These are phyloP conservation scores for Zaprionus lachaisei DNA, from an alignment of 1,140 invertebrate genomes.

Conservation along the genomic window DNA sequence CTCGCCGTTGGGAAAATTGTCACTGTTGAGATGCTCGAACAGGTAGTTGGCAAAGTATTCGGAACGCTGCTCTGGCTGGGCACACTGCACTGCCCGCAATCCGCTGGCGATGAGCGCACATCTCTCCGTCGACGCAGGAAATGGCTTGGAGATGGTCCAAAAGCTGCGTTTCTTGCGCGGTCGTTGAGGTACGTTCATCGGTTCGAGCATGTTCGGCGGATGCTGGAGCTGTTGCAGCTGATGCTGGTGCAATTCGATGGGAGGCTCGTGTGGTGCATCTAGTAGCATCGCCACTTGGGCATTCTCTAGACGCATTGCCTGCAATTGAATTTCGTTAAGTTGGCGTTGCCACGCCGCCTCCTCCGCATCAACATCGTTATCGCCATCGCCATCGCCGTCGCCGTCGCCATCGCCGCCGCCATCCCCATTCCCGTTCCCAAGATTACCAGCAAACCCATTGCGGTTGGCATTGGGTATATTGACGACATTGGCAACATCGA, in stretches of 20 bases:
- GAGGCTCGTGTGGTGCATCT: constrained; percentile 63
- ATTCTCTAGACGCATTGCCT: constrained; percentile 30
- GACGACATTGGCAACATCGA: constrained; percentile 20
- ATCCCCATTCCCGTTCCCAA: constrained; percentile 10
- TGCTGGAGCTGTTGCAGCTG: no score
- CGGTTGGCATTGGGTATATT: constrained; percentile 17
- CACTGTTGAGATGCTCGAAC: constrained; percentile 59
- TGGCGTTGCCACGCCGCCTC: constrained; percentile 16
- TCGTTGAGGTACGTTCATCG: constrained; percentile 14
- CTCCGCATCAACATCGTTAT: background rate
- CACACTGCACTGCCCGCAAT: constrained; percentile 38
- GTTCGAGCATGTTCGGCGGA: constrained; percentile 5
- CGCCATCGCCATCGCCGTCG: background rate
- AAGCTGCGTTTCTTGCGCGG: constrained; percentile 61
- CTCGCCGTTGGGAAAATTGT: constrained; percentile 65
- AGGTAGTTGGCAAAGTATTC: constrained; percentile 66
- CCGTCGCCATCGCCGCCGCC: background rate
- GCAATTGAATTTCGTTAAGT: constrained; percentile 27
- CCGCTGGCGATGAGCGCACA: constrained; percentile 50
- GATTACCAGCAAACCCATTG: background rate
- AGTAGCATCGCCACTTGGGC: constrained; percentile 40
- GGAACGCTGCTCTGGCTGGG: constrained; percentile 38
- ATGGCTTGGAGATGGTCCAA: constrained; percentile 48
- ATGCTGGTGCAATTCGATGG: constrained; percentile 31
- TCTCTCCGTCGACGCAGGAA: constrained; percentile 42